Conservation (phyloP, 1,140 invertebrate genomes). For the Lepidurus apus region DNA sequence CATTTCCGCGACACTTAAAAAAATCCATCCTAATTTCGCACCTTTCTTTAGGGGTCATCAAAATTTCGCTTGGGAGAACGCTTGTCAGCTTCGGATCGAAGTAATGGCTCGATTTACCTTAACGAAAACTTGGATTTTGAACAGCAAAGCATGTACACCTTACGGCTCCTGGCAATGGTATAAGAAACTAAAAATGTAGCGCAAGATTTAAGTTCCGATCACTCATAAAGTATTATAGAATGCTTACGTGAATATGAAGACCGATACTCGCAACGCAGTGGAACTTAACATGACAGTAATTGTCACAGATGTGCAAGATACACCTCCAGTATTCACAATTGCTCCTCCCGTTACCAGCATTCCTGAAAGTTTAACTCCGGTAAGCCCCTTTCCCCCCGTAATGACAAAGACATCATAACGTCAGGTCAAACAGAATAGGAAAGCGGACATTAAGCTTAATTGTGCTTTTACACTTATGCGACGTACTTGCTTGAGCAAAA, state of each 20-base stretch:
- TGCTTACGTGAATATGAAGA: conserved; percentile 69
- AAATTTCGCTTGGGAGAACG: conserved; percentile 68
- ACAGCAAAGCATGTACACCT: conserved; percentile 71
- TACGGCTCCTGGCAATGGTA: conserved; percentile 75
- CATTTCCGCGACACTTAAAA: background rate
- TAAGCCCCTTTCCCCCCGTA: conserved; percentile 37
- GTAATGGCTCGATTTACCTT: conserved; percentile 67
- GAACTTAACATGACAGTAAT: conserved; percentile 70
- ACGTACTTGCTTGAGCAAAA: too few relatives aligned
- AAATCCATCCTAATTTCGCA: conserved; percentile 36
- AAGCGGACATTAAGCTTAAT: too few relatives aligned
- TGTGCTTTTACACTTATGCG: too few relatives aligned
- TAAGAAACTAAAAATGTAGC: background rate
- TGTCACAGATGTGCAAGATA: conserved; percentile 78
- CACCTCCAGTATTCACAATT: conserved; percentile 72
- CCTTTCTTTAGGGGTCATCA: conserved; percentile 54
- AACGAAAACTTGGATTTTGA: conserved; percentile 74
- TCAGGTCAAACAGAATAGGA: too few relatives aligned
- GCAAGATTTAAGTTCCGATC: background rate
- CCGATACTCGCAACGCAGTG: conserved; percentile 78
- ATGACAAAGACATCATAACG: background rate
- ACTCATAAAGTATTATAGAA: conserved; percentile 54
- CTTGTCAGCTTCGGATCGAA: conserved; percentile 62
- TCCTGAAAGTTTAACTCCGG: conserved; percentile 51
- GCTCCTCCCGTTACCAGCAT: conserved; percentile 72